Base-by-base conservation (phyloP, 2,888 invertebrate genomes). In the Drosophila multiciliata region DNA sequence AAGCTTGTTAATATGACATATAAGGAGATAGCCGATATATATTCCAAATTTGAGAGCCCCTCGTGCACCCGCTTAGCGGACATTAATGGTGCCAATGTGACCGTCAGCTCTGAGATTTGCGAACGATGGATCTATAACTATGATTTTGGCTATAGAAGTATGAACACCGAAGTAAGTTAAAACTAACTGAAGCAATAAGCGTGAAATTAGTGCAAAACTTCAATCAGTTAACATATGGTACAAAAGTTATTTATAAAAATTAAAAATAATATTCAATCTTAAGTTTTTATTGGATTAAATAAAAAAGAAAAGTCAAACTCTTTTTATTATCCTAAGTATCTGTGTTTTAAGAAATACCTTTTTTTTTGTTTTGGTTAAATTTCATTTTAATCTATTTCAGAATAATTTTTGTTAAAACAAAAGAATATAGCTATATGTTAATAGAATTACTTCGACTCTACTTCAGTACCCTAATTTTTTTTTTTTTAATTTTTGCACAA, bases 161-260 rank as follows among this genome's bases (percentile, higher is more conserved):
- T 95, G 85, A 95, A 95, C 26, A 94, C 95, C 42, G 94, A 95
- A 93, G 95, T 95, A 91, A 91, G 90, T 83, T 32, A 7, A 38
- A 53, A 33, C 32, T 3, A 49, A 23, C 8, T 50, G 26, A 8
- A 29, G 6, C 33, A 17, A 58, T 23, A 5, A 17, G 48, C 17
- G 8, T 49, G 48, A 53, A 53, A 20, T 9, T 15, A 20, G 3
- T 57, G 23, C 8, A 11, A n/a, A 32, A 42, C 29, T n/a, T 11
- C 5, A 26, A 29, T 50, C 29, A 50, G 17, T 11, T 26, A 20
- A 45, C 1, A 20, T 29, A 29, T 29, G 1, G 29, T 29, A 29
- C 29, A 29, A 2, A 20, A 45, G 7, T 12, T 20, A 20, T 45
- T 20, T 20, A 12, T 45, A 20, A 15, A 15, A 23, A 15, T 15